Evolutionary conservation across 2,888 invertebrate genomes (phyloP).

Genomic region (Parnassius orleans): DNA sequence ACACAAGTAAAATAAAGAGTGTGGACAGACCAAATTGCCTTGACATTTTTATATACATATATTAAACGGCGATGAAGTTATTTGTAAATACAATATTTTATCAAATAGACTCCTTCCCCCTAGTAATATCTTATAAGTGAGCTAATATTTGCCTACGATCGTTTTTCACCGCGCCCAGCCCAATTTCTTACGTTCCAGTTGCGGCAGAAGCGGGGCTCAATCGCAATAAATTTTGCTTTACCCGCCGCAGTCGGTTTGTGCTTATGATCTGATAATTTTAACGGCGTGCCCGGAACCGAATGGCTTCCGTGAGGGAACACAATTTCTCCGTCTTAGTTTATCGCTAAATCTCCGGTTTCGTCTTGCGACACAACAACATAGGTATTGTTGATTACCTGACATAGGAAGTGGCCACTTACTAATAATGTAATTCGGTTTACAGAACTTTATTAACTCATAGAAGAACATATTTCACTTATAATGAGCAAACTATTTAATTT

Average conservation of each 20-base stretch:
- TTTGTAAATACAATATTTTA: no score
- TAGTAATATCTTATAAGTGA: conserved; percentile 1
- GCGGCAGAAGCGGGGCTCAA: conserved; percentile 17
- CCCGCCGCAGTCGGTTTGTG: conserved; percentile 31
- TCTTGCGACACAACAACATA: not conserved
- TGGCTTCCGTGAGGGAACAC: conserved; percentile 55
- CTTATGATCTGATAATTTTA: conserved; percentile 51
- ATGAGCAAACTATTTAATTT: no score
- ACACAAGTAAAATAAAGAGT: no score
- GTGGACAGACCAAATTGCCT: no score
- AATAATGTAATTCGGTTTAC: no score
- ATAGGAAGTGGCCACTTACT: no score
- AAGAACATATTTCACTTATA: no score
- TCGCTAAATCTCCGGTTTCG: conserved; percentile 45
- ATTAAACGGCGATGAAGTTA: no score
- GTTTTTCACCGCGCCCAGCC: not conserved
- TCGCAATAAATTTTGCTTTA: conserved; percentile 42
- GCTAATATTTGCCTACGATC: conserved; percentile 33
- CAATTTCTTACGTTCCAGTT: conserved; percentile 3
- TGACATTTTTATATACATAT: no score
- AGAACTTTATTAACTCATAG: no score
- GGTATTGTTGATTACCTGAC: not conserved
- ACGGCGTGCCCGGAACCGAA: conserved; percentile 32
- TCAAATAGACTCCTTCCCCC: not conserved
- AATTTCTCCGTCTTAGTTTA: conserved; percentile 51